phyloP scores from a whole-genome alignment of 92 coral and sea anemone species.

The Palythoa caribaeorum region DNA sequence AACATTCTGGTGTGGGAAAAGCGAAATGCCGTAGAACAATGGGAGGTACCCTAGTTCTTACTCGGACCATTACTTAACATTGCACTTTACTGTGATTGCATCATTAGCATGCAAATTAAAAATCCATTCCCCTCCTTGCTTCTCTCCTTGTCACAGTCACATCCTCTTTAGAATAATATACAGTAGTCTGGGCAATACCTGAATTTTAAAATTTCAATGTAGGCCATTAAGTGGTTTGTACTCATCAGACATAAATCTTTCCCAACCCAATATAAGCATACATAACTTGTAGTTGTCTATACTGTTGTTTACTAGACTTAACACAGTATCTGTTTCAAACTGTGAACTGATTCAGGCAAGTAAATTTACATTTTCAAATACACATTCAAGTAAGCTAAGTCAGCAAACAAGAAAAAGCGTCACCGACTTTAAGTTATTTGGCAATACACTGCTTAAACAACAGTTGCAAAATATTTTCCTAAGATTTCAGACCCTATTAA shows the following conservation, averaged over 20 bases:
- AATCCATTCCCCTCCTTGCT: not conserved
- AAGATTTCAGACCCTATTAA: not conserved
- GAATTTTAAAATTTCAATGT: not conserved
- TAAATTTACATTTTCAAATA: slow-evolving; percentile 3
- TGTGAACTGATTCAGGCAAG: not conserved
- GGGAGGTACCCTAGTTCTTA: too few relatives aligned
- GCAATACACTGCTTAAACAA: not conserved
- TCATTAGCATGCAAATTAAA: not conserved
- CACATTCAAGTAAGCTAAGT: not conserved
- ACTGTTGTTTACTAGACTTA: not conserved
- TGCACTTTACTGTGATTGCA: not conserved
- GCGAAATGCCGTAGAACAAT: too few relatives aligned
- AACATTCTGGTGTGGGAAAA: too few relatives aligned
- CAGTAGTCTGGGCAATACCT: slow-evolving; percentile 1
- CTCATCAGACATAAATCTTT: not conserved
- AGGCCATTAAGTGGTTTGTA: not conserved
- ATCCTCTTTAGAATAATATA: not conserved
- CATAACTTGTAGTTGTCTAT: not conserved
- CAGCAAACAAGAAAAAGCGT: not conserved
- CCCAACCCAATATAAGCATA: not conserved
- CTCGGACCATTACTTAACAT: not conserved
- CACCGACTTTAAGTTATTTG: not conserved
- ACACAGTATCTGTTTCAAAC: not conserved
- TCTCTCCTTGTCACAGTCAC: not conserved
- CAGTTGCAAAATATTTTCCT: not conserved